These are phyloP conservation scores for Capitella teleta DNA, from an alignment of 1,140 invertebrate species.

Conservation along the genomic window DNA sequence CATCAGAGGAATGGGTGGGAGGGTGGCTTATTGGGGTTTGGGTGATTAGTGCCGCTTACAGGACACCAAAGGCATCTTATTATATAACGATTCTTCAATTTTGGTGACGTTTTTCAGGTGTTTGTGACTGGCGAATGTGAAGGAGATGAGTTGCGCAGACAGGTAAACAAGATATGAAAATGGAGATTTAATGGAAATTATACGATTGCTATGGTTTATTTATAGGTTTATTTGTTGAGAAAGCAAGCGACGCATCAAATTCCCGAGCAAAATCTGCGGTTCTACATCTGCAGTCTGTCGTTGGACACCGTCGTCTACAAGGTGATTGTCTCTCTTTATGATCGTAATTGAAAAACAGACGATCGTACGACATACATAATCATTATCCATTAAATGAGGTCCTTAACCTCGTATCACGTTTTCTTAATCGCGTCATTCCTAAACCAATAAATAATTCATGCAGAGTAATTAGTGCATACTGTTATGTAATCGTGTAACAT, in stretches of 20 bases:
- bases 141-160: neutral
- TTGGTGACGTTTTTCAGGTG: slow-evolving; percentile 2
- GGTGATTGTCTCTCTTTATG: slow-evolving; percentile 34
- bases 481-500: too few relatives aligned
- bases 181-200: neutral
- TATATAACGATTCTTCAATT: too few relatives aligned
- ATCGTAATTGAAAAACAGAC: neutral
- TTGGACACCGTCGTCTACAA: slow-evolving; percentile 89
- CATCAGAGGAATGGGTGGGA: too few relatives aligned
- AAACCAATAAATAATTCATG: too few relatives aligned
- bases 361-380: too few relatives aligned
- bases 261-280: slow-evolving; percentile 64
- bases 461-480: too few relatives aligned
- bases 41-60: too few relatives aligned
- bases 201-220: neutral
- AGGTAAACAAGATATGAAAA: neutral
- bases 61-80: too few relatives aligned
- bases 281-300: slow-evolving; percentile 94
- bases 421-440: too few relatives aligned
- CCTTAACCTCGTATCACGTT: too few relatives aligned
- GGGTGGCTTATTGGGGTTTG: too few relatives aligned
- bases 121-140: slow-evolving; percentile 1
- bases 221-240: slow-evolving; percentile 76
- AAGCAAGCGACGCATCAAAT: slow-evolving; percentile 86
- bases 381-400: too few relatives aligned